Evolutionary conservation across 2,113 vertebrate species (phyloP).

Genomic region (Pollimyrus isidori): DNA sequence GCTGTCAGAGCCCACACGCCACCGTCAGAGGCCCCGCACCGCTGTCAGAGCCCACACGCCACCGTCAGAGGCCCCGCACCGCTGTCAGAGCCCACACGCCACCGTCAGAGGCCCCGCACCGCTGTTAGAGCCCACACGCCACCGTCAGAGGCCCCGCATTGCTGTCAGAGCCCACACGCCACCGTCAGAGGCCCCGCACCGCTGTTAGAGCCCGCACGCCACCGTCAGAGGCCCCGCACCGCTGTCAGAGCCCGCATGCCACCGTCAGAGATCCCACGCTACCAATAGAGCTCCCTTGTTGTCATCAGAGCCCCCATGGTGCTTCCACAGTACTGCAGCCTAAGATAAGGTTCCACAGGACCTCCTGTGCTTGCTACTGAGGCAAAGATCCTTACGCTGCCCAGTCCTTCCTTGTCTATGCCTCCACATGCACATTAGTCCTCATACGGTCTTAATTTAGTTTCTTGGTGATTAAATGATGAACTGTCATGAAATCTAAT

Average conservation of each 20-base stretch:
- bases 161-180: not conserved
- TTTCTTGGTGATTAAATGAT: not conserved
- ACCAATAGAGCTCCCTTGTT: fast-evolving
- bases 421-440: not conserved
- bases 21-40: too few relatives aligned
- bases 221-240: not conserved
- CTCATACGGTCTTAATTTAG: conserved; percentile 7
- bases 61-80: fast-evolving
- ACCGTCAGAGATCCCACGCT: fast-evolving
- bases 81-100: not conserved
- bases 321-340: not conserved
- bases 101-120: too few relatives aligned
- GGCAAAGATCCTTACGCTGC: conserved; percentile 88
- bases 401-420: not conserved
- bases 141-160: fast-evolving
- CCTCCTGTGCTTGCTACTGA: conserved; percentile 77
- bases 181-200: not conserved
- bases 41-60: fast-evolving
- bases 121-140: too few relatives aligned
- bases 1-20: too few relatives aligned
- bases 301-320: not conserved
- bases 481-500: not conserved
- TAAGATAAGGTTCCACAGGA: conserved; percentile 63
- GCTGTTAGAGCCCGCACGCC: too few relatives aligned
- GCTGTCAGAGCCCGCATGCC: too few relatives aligned